Percentiles rank a stretch among this genome's conserved stretches.
Conservation (phyloP, 2,113 vertebrate genomes). For the Takifugu flavidus region DNA sequence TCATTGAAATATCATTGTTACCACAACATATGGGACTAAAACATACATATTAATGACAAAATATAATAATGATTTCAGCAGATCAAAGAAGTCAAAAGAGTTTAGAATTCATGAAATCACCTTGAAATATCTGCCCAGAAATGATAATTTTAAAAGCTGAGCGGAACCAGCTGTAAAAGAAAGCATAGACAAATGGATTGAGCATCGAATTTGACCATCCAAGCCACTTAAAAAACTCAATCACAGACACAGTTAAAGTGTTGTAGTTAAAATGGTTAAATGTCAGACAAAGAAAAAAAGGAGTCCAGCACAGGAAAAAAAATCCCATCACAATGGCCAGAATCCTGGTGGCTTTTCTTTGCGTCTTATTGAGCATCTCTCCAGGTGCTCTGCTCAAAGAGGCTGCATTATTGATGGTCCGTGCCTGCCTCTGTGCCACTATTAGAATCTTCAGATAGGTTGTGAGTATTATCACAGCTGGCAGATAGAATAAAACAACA, state of each 20-base stretch:
- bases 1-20: too few species aligned
- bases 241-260: neutral
- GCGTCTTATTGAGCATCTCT: neutral
- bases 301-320: constrained; percentile 5
- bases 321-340: constrained; percentile 25
- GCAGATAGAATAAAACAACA: constrained; percentile 8
- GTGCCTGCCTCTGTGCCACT: constrained; percentile 11
- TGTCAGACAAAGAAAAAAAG: constrained; percentile 7
- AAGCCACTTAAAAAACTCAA: constrained; percentile 11
- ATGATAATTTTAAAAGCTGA: constrained; percentile 32
- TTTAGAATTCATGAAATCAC: constrained; percentile 15
- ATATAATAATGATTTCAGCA: neutral
- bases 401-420: constrained; percentile 11
- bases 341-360: constrained; percentile 29
- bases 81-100: constrained; percentile 3
- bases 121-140: constrained; percentile 30
- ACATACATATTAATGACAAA: too few species aligned
- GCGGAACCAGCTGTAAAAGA: constrained; percentile 43
- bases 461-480: neutral
- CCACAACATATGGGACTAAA: too few species aligned
- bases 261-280: neutral
- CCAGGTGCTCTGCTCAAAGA: neutral
- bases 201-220: constrained; percentile 35
- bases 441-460: constrained; percentile 21
- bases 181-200: constrained; percentile 34